Conservation (phyloP, 1,140 invertebrate genomes). For the Adelges cooleyi region DNA sequence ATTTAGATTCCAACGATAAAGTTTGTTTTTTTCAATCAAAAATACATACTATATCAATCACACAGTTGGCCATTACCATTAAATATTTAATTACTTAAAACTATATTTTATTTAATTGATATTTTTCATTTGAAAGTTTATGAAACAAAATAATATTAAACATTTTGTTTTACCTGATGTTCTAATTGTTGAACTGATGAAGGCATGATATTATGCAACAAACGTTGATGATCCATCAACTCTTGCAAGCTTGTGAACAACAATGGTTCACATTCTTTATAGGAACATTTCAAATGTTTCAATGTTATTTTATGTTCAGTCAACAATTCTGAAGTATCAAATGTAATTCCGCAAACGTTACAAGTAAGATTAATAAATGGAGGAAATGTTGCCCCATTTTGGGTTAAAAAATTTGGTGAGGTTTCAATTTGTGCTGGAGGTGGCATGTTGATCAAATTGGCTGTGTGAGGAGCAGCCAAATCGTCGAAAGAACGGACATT, state of each 20-base stretch:
- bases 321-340: slow-evolving; percentile 39
- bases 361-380: slow-evolving; percentile 35
- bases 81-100: too few relatives aligned
- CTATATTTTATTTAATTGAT: too few relatives aligned
- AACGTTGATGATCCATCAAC: slow-evolving; percentile 39
- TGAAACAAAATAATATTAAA: too few relatives aligned
- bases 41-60: too few relatives aligned
- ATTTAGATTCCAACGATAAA: too few relatives aligned
- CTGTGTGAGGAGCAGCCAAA: not conserved
- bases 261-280: slow-evolving; percentile 38
- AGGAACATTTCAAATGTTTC: slow-evolving; percentile 42
- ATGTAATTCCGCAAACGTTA: slow-evolving; percentile 42
- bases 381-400: slow-evolving; percentile 10
- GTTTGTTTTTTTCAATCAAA: too few relatives aligned
- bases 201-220: slow-evolving; percentile 38
- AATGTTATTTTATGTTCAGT: slow-evolving; percentile 39
- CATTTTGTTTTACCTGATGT: slow-evolving; percentile 38
- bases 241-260: slow-evolving; percentile 38
- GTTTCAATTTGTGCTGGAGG: not conserved
- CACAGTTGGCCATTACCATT: too few relatives aligned
- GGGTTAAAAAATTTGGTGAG: not conserved
- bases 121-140: too few relatives aligned
- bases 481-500: slow-evolving; percentile 7
- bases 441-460: not conserved
- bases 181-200: slow-evolving; percentile 44